phyloP scores from a whole-genome alignment of 2,888 invertebrate genomes.

The Nudaria mundana region DNA sequence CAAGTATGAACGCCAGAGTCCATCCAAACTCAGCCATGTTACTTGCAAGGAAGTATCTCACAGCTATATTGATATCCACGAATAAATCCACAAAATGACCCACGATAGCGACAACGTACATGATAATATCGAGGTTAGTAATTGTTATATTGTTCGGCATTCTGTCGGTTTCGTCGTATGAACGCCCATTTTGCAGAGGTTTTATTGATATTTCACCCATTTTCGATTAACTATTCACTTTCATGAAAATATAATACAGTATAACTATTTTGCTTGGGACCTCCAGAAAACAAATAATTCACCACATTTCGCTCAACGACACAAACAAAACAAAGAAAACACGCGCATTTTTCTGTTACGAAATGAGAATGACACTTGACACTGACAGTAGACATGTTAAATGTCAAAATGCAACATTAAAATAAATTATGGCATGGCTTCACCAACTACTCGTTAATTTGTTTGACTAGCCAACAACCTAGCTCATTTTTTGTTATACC shows the following conservation, averaged over 20 bases:
- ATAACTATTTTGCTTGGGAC: background rate
- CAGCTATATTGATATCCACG: constrained; percentile 86
- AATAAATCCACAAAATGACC: constrained; percentile 86
- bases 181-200: constrained; percentile 57
- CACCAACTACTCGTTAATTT: too few species aligned
- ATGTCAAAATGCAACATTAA: too few species aligned
- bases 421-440: too few species aligned
- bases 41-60: constrained; percentile 80
- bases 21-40: constrained; percentile 83
- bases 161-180: constrained; percentile 80
- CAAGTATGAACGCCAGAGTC: constrained; percentile 85
- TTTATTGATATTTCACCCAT: constrained; percentile 59
- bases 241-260: too few species aligned
- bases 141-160: constrained; percentile 82
- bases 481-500: too few species aligned
- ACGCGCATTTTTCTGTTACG: background rate
- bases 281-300: background rate
- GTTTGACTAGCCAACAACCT: too few species aligned
- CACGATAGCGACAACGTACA: constrained; percentile 84
- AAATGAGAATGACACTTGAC: background rate
- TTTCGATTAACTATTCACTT: constrained; percentile 10
- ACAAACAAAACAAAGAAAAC: background rate
- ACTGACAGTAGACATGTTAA: background rate
- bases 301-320: too few species aligned
- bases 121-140: constrained; percentile 83